phyloP scores from a whole-genome alignment of 2,888 invertebrate species.

The Mesoligia furuncula region DNA sequence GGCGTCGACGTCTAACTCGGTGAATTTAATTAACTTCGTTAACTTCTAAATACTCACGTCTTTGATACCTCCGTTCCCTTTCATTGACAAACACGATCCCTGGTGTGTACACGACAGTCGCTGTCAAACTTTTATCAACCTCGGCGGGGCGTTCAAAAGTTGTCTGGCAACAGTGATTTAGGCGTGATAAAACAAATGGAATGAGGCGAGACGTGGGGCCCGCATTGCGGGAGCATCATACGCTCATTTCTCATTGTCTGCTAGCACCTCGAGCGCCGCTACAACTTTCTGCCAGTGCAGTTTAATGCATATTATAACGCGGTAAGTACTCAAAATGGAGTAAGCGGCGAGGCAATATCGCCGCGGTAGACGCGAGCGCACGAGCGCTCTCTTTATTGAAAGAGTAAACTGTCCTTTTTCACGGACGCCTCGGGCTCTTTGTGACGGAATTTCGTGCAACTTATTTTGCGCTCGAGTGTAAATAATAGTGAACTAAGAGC shows the following conservation, averaged over 20 bases:
- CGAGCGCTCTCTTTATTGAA: conserved; percentile 86
- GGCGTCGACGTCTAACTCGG: conserved; percentile 86
- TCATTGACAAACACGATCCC: conserved; percentile 85
- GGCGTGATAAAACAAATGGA: conserved; percentile 88
- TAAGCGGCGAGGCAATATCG: conserved; percentile 85
- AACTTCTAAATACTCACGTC: conserved; percentile 90
- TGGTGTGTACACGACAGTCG: conserved; percentile 84
- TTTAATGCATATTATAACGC: conserved; percentile 90
- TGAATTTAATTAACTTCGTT: conserved; percentile 90
- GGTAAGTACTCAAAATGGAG: conserved; percentile 86
- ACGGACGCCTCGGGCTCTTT: conserved; percentile 85
- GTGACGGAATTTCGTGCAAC: conserved; percentile 85
- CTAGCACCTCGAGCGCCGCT: conserved; percentile 78
- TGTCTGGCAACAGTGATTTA: conserved; percentile 88
- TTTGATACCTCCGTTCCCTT: conserved; percentile 87
- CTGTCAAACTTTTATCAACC: conserved; percentile 88
- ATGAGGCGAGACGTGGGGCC: conserved; percentile 79
- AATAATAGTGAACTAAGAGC: conserved; percentile 84
- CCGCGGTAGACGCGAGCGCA: conserved; percentile 78
- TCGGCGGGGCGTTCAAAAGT: conserved; percentile 77
- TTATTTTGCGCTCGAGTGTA: conserved; percentile 84
- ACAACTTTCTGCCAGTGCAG: conserved; percentile 85
- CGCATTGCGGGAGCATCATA: conserved; percentile 88
- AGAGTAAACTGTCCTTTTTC: conserved; percentile 89
- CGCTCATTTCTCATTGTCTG: conserved; percentile 89